Base-by-base conservation (phyloP, 2,797 vertebrate species). In the Mormyrus proboscirostris region DNA sequence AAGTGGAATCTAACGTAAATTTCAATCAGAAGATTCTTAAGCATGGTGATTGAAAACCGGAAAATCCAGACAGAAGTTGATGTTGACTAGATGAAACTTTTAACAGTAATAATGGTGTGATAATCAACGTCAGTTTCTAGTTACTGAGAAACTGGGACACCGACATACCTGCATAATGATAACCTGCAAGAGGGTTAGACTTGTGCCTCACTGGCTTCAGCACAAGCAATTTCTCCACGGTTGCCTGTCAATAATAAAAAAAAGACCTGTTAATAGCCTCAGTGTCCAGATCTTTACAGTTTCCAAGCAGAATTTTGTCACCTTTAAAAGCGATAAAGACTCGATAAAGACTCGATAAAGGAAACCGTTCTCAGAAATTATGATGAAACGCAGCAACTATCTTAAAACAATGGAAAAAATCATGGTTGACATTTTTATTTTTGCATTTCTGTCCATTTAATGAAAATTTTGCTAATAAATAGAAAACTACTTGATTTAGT, bases 101-200 rank as follows among this genome's bases (percentile, higher is more conserved):
- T 12, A 69, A 69, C 62, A 22, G 44, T 55, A 14, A 16, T 83
- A 69, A 10, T 51, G 44, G 5, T n/a, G 50, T 90, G 38, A 14
- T 33, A 44, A 19, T 25, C n/a, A 89, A 87, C 25, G 83, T 12
- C 51, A 49, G 9, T 47, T 14, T 73, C n/a, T 16, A 19, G 38
- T 69, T 33, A 65, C 47, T n/a, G 12, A 14, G 41, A 19, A 2
- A n/a, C 69, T 73, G 22, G 8, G 89, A 12, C 8, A 57, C 89
- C 12, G 88, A 95, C 95, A 88, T 95, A 97, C 97, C 97, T 0
- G 97, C 96, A 50, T 97, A 97, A 94, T 97, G 97, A 93, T 97
- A 97, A 93, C 95, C 95, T 91, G 95, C 95, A 91, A 96, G 92
- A 91, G 93, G 95, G 91, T 96, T 95, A 89, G 93, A 95, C 93